Evolutionary conservation across 1,140 invertebrate species (phyloP).

Genomic region (Drosophila obscura): DNA sequence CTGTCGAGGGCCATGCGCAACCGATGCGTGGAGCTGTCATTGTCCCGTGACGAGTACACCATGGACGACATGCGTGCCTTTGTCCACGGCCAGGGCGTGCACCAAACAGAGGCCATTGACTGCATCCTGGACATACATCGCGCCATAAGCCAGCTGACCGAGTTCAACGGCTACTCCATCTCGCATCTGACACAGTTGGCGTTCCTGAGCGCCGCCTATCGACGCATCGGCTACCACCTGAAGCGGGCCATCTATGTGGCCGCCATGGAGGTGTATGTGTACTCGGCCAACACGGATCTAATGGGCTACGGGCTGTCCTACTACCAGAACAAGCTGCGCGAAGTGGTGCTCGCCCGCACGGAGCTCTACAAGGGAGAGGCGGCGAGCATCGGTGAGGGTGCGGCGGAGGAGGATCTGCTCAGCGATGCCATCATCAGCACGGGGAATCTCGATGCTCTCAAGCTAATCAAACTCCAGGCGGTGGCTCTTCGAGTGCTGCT

Average conservation of each 20-base stretch:
- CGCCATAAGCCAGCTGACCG: conserved; percentile 70
- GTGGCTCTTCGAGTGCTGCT: conserved; percentile 59
- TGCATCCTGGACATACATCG: conserved; percentile 86
- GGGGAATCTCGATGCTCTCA: conserved; percentile 54
- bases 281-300: conserved; percentile 74
- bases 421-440: conserved; percentile 57
- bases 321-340: conserved; percentile 80
- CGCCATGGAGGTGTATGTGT: conserved; percentile 82
- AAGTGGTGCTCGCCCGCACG: conserved; percentile 62
- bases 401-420: conserved; percentile 37
- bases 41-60: conserved; percentile 85
- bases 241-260: conserved; percentile 74
- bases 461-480: conserved; percentile 72
- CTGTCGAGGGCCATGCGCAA: conserved; percentile 99
- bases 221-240: conserved; percentile 69
- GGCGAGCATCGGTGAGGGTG: neutral
- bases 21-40: conserved; percentile 96
- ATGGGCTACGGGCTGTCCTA: conserved; percentile 76
- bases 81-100: conserved; percentile 85
- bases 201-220: conserved; percentile 70
- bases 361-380: conserved; percentile 6
- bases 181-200: conserved; percentile 78
- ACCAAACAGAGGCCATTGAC: conserved; percentile 79
- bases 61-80: conserved; percentile 86
- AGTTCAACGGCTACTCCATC: conserved; percentile 76